phyloP scores from a whole-genome alignment of 2,888 invertebrate species.

The Glyphotaelius pellucidus region DNA sequence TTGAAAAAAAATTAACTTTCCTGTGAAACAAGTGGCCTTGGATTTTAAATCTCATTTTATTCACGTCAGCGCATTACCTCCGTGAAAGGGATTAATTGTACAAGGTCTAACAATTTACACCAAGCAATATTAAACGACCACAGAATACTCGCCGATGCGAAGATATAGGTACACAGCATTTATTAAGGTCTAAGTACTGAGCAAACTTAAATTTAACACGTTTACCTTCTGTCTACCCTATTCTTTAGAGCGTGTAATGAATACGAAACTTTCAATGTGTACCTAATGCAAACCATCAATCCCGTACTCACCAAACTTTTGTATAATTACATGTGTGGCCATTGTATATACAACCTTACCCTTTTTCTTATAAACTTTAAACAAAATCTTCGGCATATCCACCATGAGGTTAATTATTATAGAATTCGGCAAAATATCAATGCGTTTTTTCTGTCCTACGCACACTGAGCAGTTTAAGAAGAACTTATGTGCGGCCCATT shows the following conservation, averaged over 20 bases:
- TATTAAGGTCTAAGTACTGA: constrained; percentile 8
- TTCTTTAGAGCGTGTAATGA: constrained; percentile 64
- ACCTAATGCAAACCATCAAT: constrained; percentile 63
- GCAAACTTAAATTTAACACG: constrained; percentile 31
- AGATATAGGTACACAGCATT: constrained; percentile 4
- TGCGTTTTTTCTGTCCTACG: not conserved
- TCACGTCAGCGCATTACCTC: not conserved
- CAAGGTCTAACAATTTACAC: constrained; percentile 23
- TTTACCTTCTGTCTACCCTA: constrained; percentile 41
- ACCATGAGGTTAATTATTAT: not conserved
- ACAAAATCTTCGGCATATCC: not conserved
- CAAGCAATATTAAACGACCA: constrained; percentile 16
- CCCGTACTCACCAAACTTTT: not conserved
- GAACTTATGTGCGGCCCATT: too few relatives aligned
- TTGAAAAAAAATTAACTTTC: not conserved
- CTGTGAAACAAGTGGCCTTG: not conserved
- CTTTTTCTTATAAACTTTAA: not conserved
- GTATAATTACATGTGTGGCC: not conserved
- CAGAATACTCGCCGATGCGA: not conserved
- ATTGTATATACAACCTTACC: not conserved
- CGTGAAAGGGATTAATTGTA: not conserved
- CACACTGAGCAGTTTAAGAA: too few relatives aligned
- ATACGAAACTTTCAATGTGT: constrained; percentile 62
- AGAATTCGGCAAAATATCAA: not conserved
- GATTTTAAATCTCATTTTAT: not conserved